Conservation (phyloP, 2,888 invertebrate genomes). For the Drosophila yooni region DNA sequence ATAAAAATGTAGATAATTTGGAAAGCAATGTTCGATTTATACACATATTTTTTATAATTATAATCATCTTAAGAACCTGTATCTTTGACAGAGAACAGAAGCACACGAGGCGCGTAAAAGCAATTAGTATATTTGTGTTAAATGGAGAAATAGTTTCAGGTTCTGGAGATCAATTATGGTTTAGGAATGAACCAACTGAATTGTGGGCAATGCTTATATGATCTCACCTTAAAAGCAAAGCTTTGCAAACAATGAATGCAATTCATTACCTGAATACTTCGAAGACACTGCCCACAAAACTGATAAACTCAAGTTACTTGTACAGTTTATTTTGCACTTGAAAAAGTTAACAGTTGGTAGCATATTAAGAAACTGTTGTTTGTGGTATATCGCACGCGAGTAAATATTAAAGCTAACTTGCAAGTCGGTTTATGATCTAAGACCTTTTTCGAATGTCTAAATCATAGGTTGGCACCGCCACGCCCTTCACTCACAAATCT, state of each 20-base stretch:
- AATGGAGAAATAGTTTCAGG: neutral
- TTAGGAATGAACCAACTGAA: neutral
- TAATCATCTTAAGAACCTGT: neutral
- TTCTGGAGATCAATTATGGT: neutral
- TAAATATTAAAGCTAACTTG: neutral
- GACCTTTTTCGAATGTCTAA: slow-evolving; percentile 1
- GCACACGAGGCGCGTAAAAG: neutral
- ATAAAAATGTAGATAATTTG: neutral
- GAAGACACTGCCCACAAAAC: neutral
- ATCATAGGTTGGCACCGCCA: slow-evolving; percentile 1
- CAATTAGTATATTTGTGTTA: neutral
- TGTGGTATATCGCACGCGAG: neutral
- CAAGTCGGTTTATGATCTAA: neutral
- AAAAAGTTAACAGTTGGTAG: neutral
- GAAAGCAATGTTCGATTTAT: neutral
- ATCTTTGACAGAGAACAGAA: neutral
- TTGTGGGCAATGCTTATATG: neutral
- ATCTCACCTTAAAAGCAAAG: neutral
- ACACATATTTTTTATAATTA: neutral
- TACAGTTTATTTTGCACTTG: slow-evolving; percentile 2
- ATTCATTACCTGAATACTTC: neutral
- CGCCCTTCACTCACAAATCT: slow-evolving; percentile 20
- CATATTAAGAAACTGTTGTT: neutral
- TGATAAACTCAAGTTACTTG: neutral
- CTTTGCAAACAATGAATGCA: neutral